Evolutionary conservation across 2,113 vertebrate species (phyloP).

Genomic region (Xenus cinereus): DNA sequence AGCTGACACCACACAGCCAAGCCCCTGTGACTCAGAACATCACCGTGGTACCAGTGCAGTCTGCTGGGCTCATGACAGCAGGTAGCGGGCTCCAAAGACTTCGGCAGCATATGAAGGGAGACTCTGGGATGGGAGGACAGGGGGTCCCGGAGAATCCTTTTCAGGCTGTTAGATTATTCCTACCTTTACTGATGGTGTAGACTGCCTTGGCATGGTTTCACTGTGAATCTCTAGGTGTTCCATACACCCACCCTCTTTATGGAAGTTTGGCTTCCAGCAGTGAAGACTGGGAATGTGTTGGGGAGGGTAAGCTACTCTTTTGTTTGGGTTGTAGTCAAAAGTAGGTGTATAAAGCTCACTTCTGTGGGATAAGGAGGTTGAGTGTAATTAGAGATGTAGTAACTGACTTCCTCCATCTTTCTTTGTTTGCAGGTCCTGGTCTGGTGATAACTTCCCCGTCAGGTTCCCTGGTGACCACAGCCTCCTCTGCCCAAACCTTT

Average conservation of each 20-base stretch:
- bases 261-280: not conserved
- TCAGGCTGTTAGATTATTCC: not conserved
- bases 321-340: not conserved
- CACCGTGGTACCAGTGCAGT: constrained; percentile 92
- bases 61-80: constrained; percentile 95
- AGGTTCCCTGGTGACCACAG: constrained; percentile 92
- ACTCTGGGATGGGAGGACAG: not conserved
- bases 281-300: not conserved
- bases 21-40: constrained; percentile 92
- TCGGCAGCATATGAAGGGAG: rapidly evolving
- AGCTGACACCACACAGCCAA: constrained; percentile 87
- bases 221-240: not conserved
- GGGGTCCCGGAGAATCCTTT: not conserved
- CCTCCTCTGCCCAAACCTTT: constrained; percentile 83
- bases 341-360: not conserved
- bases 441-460: constrained; percentile 95
- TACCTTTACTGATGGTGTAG: not conserved
- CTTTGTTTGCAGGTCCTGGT: constrained; percentile 82
- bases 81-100: constrained; percentile 71
- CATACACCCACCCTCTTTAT: not conserved
- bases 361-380: not conserved
- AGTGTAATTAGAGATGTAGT: not conserved
- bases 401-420: constrained; percentile 24
- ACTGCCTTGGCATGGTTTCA: not conserved
- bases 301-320: not conserved